phyloP scores from a whole-genome alignment of 2,797 vertebrate genomes.

The Lycodopsis pacificus region DNA sequence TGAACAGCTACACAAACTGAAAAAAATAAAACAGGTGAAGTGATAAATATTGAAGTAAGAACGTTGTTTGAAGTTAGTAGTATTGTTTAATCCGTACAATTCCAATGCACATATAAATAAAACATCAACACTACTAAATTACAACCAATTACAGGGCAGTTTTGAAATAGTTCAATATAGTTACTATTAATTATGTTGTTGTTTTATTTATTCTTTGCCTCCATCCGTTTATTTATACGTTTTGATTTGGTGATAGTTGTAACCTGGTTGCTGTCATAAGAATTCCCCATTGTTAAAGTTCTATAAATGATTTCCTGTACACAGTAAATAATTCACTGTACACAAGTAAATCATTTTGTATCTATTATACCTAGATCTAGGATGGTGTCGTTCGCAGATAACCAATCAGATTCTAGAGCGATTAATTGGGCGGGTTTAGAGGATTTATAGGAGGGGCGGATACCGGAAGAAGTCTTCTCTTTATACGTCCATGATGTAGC shows the following conservation, averaged over 20 bases:
- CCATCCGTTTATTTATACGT: not conserved
- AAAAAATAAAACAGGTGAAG: not conserved
- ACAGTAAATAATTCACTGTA: too few relatives aligned
- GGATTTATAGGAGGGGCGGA: not conserved
- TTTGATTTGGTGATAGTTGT: not conserved
- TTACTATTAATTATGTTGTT: not conserved
- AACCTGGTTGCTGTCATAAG: not conserved
- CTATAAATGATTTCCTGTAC: not conserved
- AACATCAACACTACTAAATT: not conserved
- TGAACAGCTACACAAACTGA: not conserved
- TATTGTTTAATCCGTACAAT: not conserved
- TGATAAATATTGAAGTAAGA: not conserved
- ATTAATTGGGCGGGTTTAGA: conserved; percentile 29
- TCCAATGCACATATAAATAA: not conserved
- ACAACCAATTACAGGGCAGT: too few relatives aligned
- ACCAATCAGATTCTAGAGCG: conserved; percentile 68
- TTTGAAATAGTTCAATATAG: not conserved
- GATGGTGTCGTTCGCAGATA: not conserved
- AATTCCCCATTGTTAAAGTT: not conserved
- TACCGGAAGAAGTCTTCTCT: conserved; percentile 17
- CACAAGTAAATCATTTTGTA: not conserved
- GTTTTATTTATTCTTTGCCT: not conserved
- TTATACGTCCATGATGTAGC: not conserved
- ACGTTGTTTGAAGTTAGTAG: not conserved
- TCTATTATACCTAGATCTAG: conserved; percentile 57